Evolutionary conservation across 2,797 vertebrate genomes (phyloP).

Genomic region (Leontopithecus rosalia): DNA sequence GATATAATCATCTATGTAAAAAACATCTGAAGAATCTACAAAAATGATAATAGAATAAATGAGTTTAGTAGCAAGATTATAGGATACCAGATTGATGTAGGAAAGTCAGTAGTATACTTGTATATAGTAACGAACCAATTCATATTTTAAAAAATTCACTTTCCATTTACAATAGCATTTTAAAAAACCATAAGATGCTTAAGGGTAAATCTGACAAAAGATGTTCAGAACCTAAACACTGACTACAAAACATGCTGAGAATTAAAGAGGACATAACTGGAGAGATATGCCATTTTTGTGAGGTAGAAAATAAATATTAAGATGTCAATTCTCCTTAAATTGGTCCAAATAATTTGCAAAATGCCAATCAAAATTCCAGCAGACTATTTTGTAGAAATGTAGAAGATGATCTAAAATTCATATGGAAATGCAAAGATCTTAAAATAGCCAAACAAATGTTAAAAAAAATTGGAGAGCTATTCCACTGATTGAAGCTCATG

Average conservation of each 20-base stretch:
- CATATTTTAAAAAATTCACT: not conserved
- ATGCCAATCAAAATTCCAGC: not conserved
- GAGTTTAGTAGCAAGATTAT: not conserved
- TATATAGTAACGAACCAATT: not conserved
- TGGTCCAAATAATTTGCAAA: not conserved
- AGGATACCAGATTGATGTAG: not conserved
- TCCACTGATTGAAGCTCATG: not conserved
- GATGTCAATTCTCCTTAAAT: not conserved
- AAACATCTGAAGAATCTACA: not conserved
- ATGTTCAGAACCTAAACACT: not conserved
- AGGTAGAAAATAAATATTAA: constrained; percentile 15
- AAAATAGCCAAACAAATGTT: not conserved
- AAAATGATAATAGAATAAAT: not conserved
- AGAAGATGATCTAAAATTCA: not conserved
- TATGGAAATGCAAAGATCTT: not conserved
- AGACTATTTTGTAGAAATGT: not conserved
- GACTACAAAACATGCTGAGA: not conserved
- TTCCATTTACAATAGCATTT: not conserved
- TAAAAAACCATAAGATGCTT: not conserved
- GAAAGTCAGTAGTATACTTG: not conserved
- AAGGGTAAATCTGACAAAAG: not conserved
- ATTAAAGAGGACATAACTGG: not conserved
- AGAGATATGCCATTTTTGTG: not conserved
- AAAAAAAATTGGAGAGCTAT: not conserved
- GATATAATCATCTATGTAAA: not conserved